Percentiles rank a stretch among this genome's conserved stretches.
Conservation (phyloP, 1,140 invertebrate genomes). For the Micrasema minimum region DNA sequence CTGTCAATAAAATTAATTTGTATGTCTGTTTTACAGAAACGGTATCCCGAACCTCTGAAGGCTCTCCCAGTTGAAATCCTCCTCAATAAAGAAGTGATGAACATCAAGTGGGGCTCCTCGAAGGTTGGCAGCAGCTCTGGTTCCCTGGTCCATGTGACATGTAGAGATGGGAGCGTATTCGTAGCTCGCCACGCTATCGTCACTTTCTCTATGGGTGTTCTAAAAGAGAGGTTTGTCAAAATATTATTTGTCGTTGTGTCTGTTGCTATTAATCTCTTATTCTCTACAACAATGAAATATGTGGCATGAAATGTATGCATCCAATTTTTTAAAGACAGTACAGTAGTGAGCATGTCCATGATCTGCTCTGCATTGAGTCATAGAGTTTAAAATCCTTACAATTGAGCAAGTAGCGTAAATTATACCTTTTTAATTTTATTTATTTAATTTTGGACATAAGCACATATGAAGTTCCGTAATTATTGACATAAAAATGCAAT, state of each 20-base stretch:
- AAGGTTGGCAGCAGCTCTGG: conserved; percentile 54
- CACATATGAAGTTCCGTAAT: no score
- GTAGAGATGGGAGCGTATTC: conserved; percentile 70
- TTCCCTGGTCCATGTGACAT: conserved; percentile 65
- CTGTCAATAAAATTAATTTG: conserved; percentile 7
- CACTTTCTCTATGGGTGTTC: conserved; percentile 75
- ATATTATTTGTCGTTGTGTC: neutral
- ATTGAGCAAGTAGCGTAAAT: no score
- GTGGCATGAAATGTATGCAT: no score
- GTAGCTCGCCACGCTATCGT: conserved; percentile 75
- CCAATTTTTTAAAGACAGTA: no score
- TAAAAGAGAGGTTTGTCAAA: conserved; percentile 70
- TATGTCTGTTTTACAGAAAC: conserved; percentile 56
- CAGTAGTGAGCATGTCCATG: no score
- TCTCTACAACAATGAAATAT: no score
- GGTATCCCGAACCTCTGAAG: conserved; percentile 60
- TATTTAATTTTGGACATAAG: no score
- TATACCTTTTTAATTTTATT: no score
- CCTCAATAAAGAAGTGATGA: conserved; percentile 62
- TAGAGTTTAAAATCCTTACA: no score
- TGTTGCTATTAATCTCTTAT: neutral
- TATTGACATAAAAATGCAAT: no score
- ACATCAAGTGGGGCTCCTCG: conserved; percentile 59
- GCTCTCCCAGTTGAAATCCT: conserved; percentile 59
- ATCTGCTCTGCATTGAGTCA: no score